These are phyloP conservation scores for Caenorhabditis sp. DNA, from an alignment of 2,888 invertebrate species.

Conservation along the genomic window DNA sequence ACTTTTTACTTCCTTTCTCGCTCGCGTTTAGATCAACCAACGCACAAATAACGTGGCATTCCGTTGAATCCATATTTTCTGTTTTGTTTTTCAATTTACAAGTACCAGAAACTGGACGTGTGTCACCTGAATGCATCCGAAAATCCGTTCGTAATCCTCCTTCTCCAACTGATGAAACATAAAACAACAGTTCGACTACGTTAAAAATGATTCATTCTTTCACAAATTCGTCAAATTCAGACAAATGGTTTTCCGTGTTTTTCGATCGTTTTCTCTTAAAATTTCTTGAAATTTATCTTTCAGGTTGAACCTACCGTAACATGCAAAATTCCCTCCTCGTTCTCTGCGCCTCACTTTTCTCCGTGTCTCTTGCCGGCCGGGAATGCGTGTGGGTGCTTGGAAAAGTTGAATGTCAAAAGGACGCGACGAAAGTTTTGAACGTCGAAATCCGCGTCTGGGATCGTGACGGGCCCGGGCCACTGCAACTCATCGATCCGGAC, in stretches of 20 bases:
- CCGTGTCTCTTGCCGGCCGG: constrained; percentile 45
- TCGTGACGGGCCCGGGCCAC: constrained; percentile 69
- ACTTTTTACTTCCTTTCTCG: too few species aligned
- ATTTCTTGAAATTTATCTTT: neutral
- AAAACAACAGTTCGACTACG: neutral
- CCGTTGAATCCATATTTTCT: neutral
- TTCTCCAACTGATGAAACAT: too few species aligned
- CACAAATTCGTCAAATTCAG: too few species aligned
- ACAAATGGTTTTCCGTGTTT: neutral
- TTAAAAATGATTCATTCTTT: neutral
- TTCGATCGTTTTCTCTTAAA: neutral
- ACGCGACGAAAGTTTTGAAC: constrained; percentile 73
- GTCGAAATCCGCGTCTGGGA: constrained; percentile 77
- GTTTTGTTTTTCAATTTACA: neutral
- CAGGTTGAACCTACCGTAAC: constrained; percentile 1
- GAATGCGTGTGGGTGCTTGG: constrained; percentile 77
- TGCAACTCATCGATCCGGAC: constrained; percentile 75
- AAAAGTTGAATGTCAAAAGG: constrained; percentile 71
- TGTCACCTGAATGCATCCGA: neutral
- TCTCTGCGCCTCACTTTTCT: constrained; percentile 22
- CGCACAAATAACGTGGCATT: neutral
- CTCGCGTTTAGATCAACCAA: too few species aligned
- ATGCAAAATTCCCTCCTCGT: constrained; percentile 21
- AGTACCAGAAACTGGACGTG: too few species aligned
- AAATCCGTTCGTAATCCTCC: constrained; percentile 36